Base-by-base conservation (phyloP, 2,797 vertebrate genomes). In the Fistularia commersonii region DNA sequence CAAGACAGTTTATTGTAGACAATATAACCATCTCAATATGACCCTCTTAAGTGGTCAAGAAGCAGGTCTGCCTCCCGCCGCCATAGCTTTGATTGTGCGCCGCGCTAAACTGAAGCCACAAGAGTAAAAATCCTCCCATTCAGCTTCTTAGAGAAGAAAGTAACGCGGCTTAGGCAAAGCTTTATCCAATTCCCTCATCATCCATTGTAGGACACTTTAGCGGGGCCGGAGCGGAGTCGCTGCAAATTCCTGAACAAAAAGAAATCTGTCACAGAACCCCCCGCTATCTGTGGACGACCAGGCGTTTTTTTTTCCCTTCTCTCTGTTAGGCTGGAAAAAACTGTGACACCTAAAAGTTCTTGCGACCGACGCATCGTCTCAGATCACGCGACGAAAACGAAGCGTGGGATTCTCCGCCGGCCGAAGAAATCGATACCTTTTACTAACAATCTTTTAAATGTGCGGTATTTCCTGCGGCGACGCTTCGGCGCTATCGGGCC, bases 131-230 rank as follows among this genome's bases (percentile, higher is more conserved):
- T 77, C 73, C 70, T 68, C 45, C 62, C 62, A 69, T 78, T 55
- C 63, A 70, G 74, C 77, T 72, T 62, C 81, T 86, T 76, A 76
- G 72, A 76, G 65, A 54, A 70, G 62, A 82, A 83, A 84, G 76
- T 77, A 75, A 57, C 36, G 48, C 76, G 84, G 84, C 76, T 86
- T 88, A 85, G 73, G 66, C 73, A 83, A 89, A 86, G 82, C 83
- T 82, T 68, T 63, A 66, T 75, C 74, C 81, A 83, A 79, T 78
- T 83, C 77, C 75, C 84, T 78, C 79, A 54, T 73, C 82, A 69
- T 69, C 77, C 78, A 81, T 66, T 82, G 70, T 62, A 70, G 71
- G 63, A 80, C 73, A 76, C 76, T 83, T 83, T 67, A 72, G 67
- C 60, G 71, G 32, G 49, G 69, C 81, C 56, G 69, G 80, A 81